phyloP scores from a whole-genome alignment of 1,140 invertebrate species.

The Listronotus oregonensis region DNA sequence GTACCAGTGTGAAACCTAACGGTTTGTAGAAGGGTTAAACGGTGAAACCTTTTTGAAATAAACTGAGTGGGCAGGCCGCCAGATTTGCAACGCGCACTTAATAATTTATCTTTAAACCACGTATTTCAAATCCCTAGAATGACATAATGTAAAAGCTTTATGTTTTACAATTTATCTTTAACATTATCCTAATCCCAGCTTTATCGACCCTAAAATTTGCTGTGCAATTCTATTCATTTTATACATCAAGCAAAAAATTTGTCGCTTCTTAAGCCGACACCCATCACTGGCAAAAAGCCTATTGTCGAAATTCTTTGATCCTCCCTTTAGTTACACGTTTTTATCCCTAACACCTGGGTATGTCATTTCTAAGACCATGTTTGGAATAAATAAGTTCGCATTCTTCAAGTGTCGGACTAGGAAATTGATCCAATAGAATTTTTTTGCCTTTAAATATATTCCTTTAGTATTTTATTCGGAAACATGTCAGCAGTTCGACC shows the following conservation, averaged over 20 bases:
- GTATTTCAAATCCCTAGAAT: no score
- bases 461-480: neutral
- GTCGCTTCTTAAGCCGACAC: conserved; percentile 30
- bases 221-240: conserved; percentile 21
- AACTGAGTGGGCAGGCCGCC: no score
- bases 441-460: neutral
- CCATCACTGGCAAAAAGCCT: conserved; percentile 23
- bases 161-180: no score
- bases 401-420: conserved; percentile 13
- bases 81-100: no score
- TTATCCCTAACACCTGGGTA: conserved; percentile 28
- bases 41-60: no score
- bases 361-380: conserved; percentile 14
- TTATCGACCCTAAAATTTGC: conserved; percentile 25
- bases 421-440: conserved; percentile 20
- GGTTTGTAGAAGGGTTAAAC: no score
- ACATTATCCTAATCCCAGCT: conserved; percentile 21
- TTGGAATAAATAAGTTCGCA: conserved; percentile 28
- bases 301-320: conserved; percentile 31
- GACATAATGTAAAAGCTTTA: no score
- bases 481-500: neutral
- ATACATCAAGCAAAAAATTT: conserved; percentile 17
- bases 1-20: no score
- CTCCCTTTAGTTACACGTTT: conserved; percentile 18
- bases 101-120: no score